Percentiles rank a stretch among this genome's conserved stretches.
phyloP scores from a whole-genome alignment of 2,797 vertebrate species.

The Paedocypris micromegethes region DNA sequence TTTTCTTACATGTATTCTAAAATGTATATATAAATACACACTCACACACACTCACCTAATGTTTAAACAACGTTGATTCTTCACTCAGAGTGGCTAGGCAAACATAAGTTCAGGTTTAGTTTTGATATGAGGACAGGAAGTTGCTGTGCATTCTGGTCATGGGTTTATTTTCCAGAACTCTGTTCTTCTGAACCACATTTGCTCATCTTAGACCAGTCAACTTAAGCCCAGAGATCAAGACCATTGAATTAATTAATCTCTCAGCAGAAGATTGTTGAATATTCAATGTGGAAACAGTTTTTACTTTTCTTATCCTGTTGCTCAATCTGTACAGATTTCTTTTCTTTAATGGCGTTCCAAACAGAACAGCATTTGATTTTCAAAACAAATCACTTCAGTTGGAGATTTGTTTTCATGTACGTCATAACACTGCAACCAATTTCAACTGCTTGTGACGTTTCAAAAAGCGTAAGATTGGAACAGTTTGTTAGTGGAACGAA shows the following conservation, averaged over 20 bases:
- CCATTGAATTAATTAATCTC: constrained; percentile 48
- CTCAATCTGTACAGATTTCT: constrained; percentile 16
- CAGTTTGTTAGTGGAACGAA: too few species aligned
- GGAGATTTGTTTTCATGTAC: too few species aligned
- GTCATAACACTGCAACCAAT: too few species aligned
- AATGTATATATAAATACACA: too few species aligned
- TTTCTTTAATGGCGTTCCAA: constrained; percentile 5
- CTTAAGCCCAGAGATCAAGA: constrained; percentile 59
- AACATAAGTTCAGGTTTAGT: constrained; percentile 49
- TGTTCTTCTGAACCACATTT: constrained; percentile 59
- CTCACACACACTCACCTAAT: too few species aligned
- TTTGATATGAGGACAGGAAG: constrained; percentile 63
- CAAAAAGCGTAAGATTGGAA: too few species aligned
- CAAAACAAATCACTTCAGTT: too few species aligned
- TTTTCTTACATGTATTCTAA: too few species aligned
- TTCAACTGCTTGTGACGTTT: too few species aligned
- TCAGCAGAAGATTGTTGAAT: constrained; percentile 50
- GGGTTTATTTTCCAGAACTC: constrained; percentile 40
- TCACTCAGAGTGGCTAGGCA: constrained; percentile 24
- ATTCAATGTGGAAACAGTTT: constrained; percentile 46
- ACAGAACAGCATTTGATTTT: too few species aligned
- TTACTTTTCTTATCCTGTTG: constrained; percentile 45
- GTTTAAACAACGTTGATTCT: constrained; percentile 18
- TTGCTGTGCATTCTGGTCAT: constrained; percentile 48
- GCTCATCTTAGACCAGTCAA: constrained; percentile 32